Evolutionary conservation across 2,888 invertebrate species (phyloP).

Genomic region (Mythimna ferrago): DNA sequence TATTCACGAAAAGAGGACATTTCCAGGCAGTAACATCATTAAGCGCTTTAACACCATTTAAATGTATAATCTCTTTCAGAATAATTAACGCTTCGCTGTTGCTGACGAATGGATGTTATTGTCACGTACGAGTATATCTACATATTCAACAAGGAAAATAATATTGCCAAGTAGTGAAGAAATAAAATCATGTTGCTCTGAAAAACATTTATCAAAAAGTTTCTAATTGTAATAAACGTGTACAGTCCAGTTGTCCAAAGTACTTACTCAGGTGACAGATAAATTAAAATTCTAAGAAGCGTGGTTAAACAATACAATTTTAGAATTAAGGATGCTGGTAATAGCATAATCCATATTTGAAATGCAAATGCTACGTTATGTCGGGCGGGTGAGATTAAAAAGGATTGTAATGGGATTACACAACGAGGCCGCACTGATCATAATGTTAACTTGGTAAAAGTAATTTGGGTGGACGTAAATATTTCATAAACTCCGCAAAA

Average conservation of each 20-base stretch:
- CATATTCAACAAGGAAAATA: background rate
- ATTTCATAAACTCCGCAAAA: conserved; percentile 58
- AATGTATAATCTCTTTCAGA: conserved; percentile 26
- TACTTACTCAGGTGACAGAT: conserved; percentile 22
- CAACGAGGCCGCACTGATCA: conserved; percentile 65
- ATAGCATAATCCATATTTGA: conserved; percentile 68
- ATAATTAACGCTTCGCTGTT: conserved; percentile 1
- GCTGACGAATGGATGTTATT: conserved; percentile 14
- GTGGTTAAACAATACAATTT: conserved; percentile 52
- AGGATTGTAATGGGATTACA: conserved; percentile 70
- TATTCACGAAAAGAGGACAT: background rate
- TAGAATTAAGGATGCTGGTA: conserved; percentile 57
- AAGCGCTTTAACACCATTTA: conserved; percentile 13
- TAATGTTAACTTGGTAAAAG: conserved; percentile 69
- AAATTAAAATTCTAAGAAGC: conserved; percentile 42
- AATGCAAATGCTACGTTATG: conserved; percentile 67
- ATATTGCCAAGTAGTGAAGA: background rate
- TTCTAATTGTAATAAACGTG: background rate
- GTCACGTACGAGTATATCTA: background rate
- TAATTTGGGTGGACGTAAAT: conserved; percentile 63
- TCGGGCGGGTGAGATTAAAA: conserved; percentile 71
- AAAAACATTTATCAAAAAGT: background rate
- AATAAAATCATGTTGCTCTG: background rate
- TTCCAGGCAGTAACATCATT: conserved; percentile 26
- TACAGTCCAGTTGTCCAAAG: background rate